Evolutionary conservation across 2,113 vertebrate genomes (phyloP).

Genomic region (Tetrax tetrax): DNA sequence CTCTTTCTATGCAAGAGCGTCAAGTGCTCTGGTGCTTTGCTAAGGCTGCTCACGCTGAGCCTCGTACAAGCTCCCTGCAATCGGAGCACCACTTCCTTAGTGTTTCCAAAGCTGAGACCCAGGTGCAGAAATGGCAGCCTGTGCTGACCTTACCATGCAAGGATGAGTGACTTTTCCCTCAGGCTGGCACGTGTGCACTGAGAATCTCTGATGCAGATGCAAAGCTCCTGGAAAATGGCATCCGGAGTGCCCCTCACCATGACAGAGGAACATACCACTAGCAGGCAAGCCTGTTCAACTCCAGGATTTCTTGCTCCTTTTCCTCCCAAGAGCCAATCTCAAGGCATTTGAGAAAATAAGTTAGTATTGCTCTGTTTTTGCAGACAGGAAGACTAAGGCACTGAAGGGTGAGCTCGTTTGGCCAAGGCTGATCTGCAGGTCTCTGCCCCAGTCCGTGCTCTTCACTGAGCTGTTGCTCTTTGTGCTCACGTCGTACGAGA

Average conservation of each 20-base stretch:
- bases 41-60: background rate
- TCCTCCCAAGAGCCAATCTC: background rate
- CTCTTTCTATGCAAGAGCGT: background rate
- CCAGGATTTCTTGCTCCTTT: background rate
- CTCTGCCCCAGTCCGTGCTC: background rate
- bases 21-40: background rate
- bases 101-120: background rate
- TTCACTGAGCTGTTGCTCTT: background rate
- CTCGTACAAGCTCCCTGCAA: background rate
- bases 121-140: background rate
- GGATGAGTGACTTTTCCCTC: background rate
- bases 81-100: background rate
- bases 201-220: background rate
- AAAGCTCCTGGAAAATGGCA: background rate
- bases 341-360: background rate
- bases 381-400: slow-evolving; percentile 1
- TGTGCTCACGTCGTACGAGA: rapidly evolving
- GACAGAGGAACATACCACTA: background rate
- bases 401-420: background rate
- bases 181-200: background rate
- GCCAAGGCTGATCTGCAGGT: background rate
- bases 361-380: background rate
- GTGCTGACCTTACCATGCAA: background rate
- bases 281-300: background rate
- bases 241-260: background rate